Evolutionary conservation across 92 coral and sea anemone genomes (phyloP).

Genomic region (Porites cylindrica): DNA sequence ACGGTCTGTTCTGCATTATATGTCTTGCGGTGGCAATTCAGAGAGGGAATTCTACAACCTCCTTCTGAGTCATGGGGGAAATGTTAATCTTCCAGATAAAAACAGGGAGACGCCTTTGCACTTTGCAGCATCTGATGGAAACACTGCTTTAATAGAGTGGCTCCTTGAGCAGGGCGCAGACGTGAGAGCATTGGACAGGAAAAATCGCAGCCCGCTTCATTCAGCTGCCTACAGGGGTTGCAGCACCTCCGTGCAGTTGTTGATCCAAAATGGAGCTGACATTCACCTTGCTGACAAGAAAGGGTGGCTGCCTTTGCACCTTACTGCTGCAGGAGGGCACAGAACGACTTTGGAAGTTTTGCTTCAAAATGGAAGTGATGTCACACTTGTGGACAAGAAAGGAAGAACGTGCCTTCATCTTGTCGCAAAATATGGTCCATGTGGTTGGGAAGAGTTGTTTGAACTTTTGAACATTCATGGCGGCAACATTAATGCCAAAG

Average conservation of each 20-base stretch:
- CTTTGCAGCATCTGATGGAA: background rate
- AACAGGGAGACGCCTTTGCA: constrained; percentile 1
- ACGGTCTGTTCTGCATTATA: background rate
- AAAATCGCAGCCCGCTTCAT: background rate
- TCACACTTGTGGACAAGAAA: constrained; percentile 34
- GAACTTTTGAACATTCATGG: background rate
- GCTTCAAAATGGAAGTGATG: constrained; percentile 41
- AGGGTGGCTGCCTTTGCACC: constrained; percentile 1
- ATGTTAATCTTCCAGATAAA: background rate
- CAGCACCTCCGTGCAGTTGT: background rate
- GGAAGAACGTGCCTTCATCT: constrained; percentile 34
- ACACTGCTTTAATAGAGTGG: background rate
- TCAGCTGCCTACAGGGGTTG: background rate
- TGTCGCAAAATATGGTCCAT: background rate
- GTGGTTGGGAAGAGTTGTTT: background rate
- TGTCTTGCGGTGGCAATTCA: background rate
- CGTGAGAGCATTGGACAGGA: background rate
- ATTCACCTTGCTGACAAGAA: background rate
- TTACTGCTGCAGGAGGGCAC: background rate
- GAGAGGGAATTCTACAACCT: background rate
- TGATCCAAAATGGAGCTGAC: constrained; percentile 8
- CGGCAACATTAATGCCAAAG: background rate
- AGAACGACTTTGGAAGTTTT: background rate
- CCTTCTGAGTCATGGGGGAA: background rate
- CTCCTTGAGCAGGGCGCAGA: constrained; percentile 13